Evolutionary conservation across 1,140 invertebrate species (phyloP).

Genomic region (Uloborus diversus): DNA sequence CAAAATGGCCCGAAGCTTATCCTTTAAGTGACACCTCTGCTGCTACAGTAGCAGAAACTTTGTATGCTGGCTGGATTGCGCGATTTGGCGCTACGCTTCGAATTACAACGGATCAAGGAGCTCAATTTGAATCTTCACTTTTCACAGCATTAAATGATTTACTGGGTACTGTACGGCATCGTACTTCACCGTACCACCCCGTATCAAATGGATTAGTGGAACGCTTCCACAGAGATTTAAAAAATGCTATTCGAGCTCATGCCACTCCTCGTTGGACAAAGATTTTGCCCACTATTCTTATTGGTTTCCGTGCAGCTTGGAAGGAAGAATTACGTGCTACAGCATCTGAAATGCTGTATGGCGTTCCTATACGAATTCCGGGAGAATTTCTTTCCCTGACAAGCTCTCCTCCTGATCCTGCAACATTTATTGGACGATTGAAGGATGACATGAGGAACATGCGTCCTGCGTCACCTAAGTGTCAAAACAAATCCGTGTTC

Average conservation of each 20-base stretch:
- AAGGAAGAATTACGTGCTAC: neutral
- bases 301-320: neutral
- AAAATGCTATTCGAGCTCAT: neutral
- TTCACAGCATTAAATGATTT: slow-evolving; percentile 48
- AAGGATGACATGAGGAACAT: neutral
- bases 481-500: too few relatives aligned
- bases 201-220: slow-evolving; percentile 63
- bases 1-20: slow-evolving; percentile 66
- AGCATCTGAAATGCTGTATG: neutral
- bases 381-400: neutral
- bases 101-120: slow-evolving; percentile 65
- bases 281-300: neutral
- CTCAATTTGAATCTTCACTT: slow-evolving; percentile 65
- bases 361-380: neutral
- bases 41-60: slow-evolving; percentile 61
- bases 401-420: neutral
- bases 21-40: slow-evolving; percentile 64
- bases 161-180: slow-evolving; percentile 4
- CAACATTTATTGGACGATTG: neutral
- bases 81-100: slow-evolving; percentile 60
- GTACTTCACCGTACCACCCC: slow-evolving; percentile 59
- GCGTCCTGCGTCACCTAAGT: neutral
- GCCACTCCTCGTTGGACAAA: neutral
- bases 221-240: neutral
- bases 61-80: slow-evolving; percentile 63